Evolutionary conservation across 2,888 invertebrate genomes (phyloP), one percentile per base, ranked within the genome.

Genomic region (Oscheius myriophilus): DNA sequence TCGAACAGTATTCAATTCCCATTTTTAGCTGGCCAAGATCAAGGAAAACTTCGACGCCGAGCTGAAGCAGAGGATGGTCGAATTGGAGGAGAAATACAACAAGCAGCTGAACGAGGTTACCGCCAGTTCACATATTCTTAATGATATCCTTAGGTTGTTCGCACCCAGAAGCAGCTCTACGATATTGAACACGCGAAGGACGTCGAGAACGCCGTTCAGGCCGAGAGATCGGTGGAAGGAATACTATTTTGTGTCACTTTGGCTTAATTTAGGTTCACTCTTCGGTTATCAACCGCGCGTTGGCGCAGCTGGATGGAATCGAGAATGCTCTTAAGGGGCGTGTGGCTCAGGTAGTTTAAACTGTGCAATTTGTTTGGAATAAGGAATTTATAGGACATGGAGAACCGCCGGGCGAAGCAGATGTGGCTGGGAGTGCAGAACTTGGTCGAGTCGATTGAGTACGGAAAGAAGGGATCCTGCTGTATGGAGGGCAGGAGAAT

Each of bases 341-440:
- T 26, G 72, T 71, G 11, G 70, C 66, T 11, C 58, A 68, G 78
- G 82, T 82, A 45, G 16, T n/a, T n/a, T n/a, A 14, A 57, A 18
- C 39, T 9, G 16, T 23, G 11, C 3, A 25, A 59, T 59, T 45
- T 57, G 12, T 43, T 54, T 26, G 4, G 16, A 7, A 58, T 25
- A 14, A 65, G 23, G 26, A n/a, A 53, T 6, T 53, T 23, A 11
- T 54, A 76, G 75, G 88, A 89, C 77, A 86, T 86, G 62, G 82
- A 87, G 53, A 87, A 87, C 11, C 80, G 87, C 26, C 82, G 86
- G 65, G 92, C 95, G 0, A 95, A 95, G 87, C 91, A 93, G 39
- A 89, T 96, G 79, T 96, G 96, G 96, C 91, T 93, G 76, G 94
- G 96, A 0, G 95, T 94, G 82, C 94, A 95, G 84, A 91, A 94